Percentiles rank a stretch among this genome's conserved stretches.
phyloP scores from a whole-genome alignment of 2,888 invertebrate species.

The Microdon myrmicae region DNA sequence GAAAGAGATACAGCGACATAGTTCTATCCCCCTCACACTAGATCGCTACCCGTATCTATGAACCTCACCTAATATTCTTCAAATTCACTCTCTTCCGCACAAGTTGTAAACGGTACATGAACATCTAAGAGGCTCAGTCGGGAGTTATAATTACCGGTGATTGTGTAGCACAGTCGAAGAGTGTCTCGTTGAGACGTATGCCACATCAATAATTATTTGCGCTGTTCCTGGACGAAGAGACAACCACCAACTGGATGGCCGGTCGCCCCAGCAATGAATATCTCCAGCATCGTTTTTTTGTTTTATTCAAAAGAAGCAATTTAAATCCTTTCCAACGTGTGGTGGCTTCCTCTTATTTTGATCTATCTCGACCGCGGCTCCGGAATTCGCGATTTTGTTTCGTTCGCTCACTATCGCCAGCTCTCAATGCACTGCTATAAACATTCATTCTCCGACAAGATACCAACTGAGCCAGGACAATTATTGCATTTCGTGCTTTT shows the following conservation, averaged over 20 bases:
- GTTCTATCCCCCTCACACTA: slow-evolving; percentile 37
- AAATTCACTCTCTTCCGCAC: slow-evolving; percentile 52
- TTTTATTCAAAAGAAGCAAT: too few relatives aligned
- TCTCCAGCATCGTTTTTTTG: slow-evolving; percentile 41
- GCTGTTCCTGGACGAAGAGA: slow-evolving; percentile 39
- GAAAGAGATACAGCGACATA: slow-evolving; percentile 14
- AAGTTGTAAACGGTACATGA: slow-evolving; percentile 39
- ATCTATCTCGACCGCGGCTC: slow-evolving; percentile 27
- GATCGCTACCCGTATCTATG: slow-evolving; percentile 31
- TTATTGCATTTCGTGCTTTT: slow-evolving; percentile 51
- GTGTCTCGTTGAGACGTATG: slow-evolving; percentile 27
- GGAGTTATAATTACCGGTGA: slow-evolving; percentile 66
- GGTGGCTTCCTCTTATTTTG: slow-evolving; percentile 38
- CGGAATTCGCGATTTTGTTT: slow-evolving; percentile 32
- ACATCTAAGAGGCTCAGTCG: slow-evolving; percentile 58
- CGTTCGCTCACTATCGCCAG: slow-evolving; percentile 30
- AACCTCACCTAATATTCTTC: slow-evolving; percentile 48
- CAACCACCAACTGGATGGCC: slow-evolving; percentile 21
- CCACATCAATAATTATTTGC: slow-evolving; percentile 42
- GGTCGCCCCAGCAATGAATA: slow-evolving; percentile 27
- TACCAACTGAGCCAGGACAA: slow-evolving; percentile 50
- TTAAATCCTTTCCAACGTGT: slow-evolving; percentile 35
- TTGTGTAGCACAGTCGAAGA: slow-evolving; percentile 59
- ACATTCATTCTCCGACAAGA: slow-evolving; percentile 44
- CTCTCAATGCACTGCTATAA: slow-evolving; percentile 34